Evolutionary conservation across 2,797 vertebrate genomes (phyloP), one percentile per base, ranked within the genome.

Genomic region (Hippocampus kuda): DNA sequence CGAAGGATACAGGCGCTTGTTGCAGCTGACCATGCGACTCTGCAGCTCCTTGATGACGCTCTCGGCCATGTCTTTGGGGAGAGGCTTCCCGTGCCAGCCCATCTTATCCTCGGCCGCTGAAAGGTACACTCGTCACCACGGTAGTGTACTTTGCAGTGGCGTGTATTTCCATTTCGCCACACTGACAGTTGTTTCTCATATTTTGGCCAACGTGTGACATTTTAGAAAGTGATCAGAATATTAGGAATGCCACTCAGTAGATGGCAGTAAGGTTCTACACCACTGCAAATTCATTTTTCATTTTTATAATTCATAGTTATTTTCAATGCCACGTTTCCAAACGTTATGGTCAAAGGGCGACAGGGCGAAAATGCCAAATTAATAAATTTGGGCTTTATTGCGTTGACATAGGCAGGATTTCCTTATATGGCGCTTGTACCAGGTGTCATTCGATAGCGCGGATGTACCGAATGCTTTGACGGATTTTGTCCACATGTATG

Each of bases 31-130:
- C 75, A 96, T 91, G 83, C 85, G 93, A 73, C 89, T 84, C 68
- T 92, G 89, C 75, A 98, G 90, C 80, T 96, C 94, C 73, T 93
- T 92, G 83, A 96, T 88, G 51, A 93, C 79, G 11, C 91, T 87
- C 1, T 98, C 95, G 0, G 94, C 93, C 92, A 94, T 91, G 76
- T 96, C 95, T 85, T 95, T 94, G 1, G 95, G 91, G 74, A 98
- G 91, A 5, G 94, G 91, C 74, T 97, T 98, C 20, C 94, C 96
- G 2, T 98, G 96, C 96, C 96, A 98, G 70, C 90, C 92, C 85
- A 95, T 93, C 85, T 97, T 97, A 76, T 98, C 96, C 88, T 98
- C 96, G 59, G 93, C 84, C 74, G 84, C 96, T 98, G 74, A 63
- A 66, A 75, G 18, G 41, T 24, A 34, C 49, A n/a, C 51, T 26